These are phyloP conservation scores for Neodiprion fabricii DNA, from an alignment of 1,140 invertebrate species.

Conservation along the genomic window DNA sequence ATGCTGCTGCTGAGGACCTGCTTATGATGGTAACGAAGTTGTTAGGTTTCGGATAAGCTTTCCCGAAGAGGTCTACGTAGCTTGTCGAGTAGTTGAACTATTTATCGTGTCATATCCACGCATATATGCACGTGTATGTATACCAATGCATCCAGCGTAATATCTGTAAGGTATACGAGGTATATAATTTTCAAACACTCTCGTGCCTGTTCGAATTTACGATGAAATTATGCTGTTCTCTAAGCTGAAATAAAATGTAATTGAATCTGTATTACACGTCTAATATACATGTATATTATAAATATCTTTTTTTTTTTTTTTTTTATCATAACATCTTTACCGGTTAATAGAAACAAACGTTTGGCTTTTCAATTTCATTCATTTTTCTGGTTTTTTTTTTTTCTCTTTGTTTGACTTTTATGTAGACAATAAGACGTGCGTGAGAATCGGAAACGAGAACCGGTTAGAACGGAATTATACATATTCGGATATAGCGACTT, in stretches of 20 bases:
- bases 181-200: too few species aligned
- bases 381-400: background rate
- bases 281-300: too few species aligned
- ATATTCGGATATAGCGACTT: background rate
- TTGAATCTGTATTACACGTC: too few species aligned
- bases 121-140: background rate
- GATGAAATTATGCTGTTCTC: too few species aligned
- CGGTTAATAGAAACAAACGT: too few species aligned
- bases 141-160: background rate
- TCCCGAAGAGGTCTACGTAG: background rate
- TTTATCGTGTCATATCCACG: background rate
- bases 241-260: too few species aligned
- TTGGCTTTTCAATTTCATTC: background rate
- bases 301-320: too few species aligned
- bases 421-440: background rate
- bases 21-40: constrained; percentile 33
- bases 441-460: background rate
- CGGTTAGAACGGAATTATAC: background rate
- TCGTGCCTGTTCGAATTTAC: too few species aligned
- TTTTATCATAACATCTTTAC: too few species aligned
- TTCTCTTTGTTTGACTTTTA: background rate
- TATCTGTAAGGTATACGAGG: too few species aligned
- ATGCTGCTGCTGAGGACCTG: constrained; percentile 20
- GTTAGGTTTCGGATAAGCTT: constrained; percentile 31
- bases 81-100: background rate